phyloP scores from a whole-genome alignment of 1,140 invertebrate species.

The Lucilia cuprina region DNA sequence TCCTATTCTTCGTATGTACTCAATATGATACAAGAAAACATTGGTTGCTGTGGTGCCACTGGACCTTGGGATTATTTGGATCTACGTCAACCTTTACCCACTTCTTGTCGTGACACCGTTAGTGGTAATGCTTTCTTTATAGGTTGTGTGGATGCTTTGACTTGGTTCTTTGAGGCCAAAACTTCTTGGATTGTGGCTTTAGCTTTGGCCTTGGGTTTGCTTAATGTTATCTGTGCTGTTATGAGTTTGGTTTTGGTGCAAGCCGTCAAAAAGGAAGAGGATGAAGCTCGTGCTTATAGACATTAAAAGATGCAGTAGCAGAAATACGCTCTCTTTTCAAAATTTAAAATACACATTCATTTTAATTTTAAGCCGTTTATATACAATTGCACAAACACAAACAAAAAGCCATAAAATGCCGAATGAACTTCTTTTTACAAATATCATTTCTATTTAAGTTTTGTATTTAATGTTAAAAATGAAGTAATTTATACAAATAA shows the following conservation, averaged over 20 bases:
- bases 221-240: constrained; percentile 75
- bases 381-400: background rate
- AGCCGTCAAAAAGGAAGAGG: constrained; percentile 76
- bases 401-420: background rate
- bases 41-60: constrained; percentile 85
- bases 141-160: constrained; percentile 84
- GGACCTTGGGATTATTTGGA: constrained; percentile 81
- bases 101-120: constrained; percentile 82
- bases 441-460: background rate
- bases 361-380: background rate
- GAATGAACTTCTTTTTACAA: background rate
- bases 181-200: constrained; percentile 84
- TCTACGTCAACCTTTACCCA: constrained; percentile 77
- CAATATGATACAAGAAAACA: constrained; percentile 83
- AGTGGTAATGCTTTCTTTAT: constrained; percentile 88
- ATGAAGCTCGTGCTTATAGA: constrained; percentile 66
- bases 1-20: constrained; percentile 72
- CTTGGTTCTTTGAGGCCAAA: constrained; percentile 82
- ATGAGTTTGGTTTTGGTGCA: constrained; percentile 73
- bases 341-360: background rate
- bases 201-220: constrained; percentile 74
- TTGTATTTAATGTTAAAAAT: constrained; percentile 2
- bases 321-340: background rate
- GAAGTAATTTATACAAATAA: constrained; percentile 14
- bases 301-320: constrained; percentile 41